Evolutionary conservation across 2,797 vertebrate species (phyloP), one percentile per base, ranked within the genome.

Genomic region (Chanos chanos): DNA sequence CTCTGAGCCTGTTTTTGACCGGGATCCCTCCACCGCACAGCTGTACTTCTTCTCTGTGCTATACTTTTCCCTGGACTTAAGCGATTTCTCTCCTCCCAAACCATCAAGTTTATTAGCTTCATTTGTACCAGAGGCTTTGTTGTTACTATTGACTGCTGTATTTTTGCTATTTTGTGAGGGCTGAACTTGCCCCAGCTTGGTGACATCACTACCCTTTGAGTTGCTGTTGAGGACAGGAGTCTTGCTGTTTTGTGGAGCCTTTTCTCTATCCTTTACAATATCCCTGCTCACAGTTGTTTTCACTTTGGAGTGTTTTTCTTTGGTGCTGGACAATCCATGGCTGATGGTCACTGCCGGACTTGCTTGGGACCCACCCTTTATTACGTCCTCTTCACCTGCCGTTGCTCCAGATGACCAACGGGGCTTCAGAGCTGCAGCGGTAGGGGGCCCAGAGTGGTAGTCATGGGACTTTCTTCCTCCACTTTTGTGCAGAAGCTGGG

Each of bases 231-330:
- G 73, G 48, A 76, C 72, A 4, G 77, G 60, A 13, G 70, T 68
- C 68, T 85, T 85, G 78, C 74, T 85, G 72, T 87, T 89, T 47
- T 82, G 84, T 47, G 84, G 66, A 49, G 71, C 79, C 56, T 86
- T 88, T 18, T 86, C 87, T 78, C 73, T 81, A 60, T 90, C 86
- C 83, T 89, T 90, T 74, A 81, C 81, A 44, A 68, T 66, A 51
- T 90, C 89, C 77, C 75, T 89, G 80, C 71, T 82, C 63, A 82
- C 73, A 27, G 70, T 50, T 2, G 71, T 78, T 75, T 86, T 86
- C n/a, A 81, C 80, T 87, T 90, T 91, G 81, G 85, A 76, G 33
- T 82, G 81, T 72, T 88, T 90, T 61, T 90, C 89, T 89, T 90
- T 92, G 83, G 86, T 75, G 78, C 80, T 78, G 52, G 83, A 75